These are phyloP conservation scores for Macquaria australasica DNA, from an alignment of 2,113 vertebrate genomes.

Conservation along the genomic window DNA sequence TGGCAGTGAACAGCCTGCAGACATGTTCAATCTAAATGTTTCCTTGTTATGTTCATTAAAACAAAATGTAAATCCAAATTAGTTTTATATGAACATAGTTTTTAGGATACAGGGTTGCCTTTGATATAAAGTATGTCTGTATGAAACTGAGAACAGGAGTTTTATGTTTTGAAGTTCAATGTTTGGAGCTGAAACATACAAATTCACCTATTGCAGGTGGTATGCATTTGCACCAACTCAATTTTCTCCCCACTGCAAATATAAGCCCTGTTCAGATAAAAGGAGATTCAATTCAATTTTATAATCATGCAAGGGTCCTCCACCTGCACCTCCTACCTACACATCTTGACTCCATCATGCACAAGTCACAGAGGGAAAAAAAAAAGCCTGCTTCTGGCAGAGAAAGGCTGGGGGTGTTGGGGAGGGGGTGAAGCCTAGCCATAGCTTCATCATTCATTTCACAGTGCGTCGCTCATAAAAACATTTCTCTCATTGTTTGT, in stretches of 20 bases:
- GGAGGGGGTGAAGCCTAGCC: background rate
- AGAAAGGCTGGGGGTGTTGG: too few relatives aligned
- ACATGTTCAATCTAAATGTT: background rate
- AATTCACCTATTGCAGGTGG: background rate
- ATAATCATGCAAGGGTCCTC: too few relatives aligned
- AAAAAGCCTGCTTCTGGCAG: too few relatives aligned
- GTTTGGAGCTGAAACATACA: background rate
- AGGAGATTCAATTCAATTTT: background rate
- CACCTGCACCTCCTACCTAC: too few relatives aligned
- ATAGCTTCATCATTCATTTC: slow-evolving; percentile 11
- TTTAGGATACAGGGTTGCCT: background rate
- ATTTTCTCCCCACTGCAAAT: background rate
- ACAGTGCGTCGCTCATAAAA: background rate
- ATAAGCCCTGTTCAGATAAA: background rate
- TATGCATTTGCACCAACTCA: background rate
- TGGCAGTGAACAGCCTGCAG: background rate
- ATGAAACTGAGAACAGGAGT: background rate
- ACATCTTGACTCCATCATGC: too few relatives aligned
- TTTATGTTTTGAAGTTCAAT: background rate
- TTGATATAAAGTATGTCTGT: background rate
- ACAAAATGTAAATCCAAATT: background rate
- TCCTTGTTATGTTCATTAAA: background rate
- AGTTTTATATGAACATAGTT: background rate
- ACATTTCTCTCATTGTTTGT: slow-evolving; percentile 9
- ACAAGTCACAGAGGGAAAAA: too few relatives aligned